These are phyloP conservation scores for Lypha dubia DNA, from an alignment of 2,888 invertebrate genomes.

Conservation along the genomic window DNA sequence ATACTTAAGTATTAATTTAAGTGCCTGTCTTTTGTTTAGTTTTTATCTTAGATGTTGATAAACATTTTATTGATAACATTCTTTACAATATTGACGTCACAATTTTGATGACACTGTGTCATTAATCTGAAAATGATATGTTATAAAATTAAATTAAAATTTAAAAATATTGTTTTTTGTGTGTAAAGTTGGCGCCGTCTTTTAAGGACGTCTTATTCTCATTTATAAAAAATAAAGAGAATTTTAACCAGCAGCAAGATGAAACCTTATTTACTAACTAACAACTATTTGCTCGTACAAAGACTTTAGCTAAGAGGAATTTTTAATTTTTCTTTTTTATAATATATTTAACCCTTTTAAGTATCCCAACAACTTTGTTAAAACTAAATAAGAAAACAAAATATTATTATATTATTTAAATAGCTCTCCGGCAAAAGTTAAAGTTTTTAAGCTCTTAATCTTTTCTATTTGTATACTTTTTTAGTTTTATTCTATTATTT, in stretches of 20 bases:
- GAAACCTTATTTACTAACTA: neutral
- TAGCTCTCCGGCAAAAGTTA: conserved; percentile 31
- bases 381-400: neutral
- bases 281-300: neutral
- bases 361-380: neutral
- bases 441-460: conserved; percentile 45
- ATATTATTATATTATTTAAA: conserved; percentile 15
- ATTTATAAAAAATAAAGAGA: neutral
- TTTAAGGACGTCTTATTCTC: neutral
- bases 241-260: neutral
- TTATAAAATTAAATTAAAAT: too few relatives aligned
- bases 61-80: too few relatives aligned
- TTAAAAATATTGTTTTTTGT: neutral
- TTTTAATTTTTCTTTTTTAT: neutral
- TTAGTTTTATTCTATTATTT: neutral
- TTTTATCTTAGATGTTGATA: too few relatives aligned
- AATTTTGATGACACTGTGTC: too few relatives aligned
- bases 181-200: neutral
- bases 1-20: too few relatives aligned
- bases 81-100: too few relatives aligned
- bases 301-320: neutral
- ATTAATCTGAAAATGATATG: too few relatives aligned
- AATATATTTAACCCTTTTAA: conserved; percentile 40
- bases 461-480: conserved; percentile 5
- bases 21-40: too few relatives aligned